Evolutionary conservation across 2,888 invertebrate species (phyloP).

Genomic region (Myathropa florea): DNA sequence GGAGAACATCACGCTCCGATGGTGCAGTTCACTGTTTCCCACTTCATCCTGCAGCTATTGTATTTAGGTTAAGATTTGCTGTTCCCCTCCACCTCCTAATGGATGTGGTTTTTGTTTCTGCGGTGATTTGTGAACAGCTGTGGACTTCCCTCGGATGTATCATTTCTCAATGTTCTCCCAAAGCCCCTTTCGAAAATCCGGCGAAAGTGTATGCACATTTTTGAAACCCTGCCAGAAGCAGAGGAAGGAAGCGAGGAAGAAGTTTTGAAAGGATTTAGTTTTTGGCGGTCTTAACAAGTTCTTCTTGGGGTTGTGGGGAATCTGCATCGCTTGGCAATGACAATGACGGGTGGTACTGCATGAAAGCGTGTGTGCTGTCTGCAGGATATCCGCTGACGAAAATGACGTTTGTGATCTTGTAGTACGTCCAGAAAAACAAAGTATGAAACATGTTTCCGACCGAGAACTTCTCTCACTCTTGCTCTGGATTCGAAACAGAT

Average conservation of each 20-base stretch:
- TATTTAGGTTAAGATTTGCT: slow-evolving; percentile 27
- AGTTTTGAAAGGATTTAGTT: slow-evolving; percentile 9
- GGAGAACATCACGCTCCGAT: not conserved
- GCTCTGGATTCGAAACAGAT: not conserved
- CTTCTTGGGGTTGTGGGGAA: not conserved
- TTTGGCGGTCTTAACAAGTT: not conserved
- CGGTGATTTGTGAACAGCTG: slow-evolving; percentile 30
- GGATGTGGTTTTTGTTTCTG: slow-evolving; percentile 48
- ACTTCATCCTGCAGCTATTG: slow-evolving; percentile 43
- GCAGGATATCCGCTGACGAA: not conserved
- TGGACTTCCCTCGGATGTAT: not conserved
- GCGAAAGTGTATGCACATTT: not conserved
- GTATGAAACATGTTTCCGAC: not conserved
- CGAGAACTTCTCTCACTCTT: not conserved
- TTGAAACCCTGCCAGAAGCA: slow-evolving; percentile 41
- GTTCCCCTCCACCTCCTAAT: slow-evolving; percentile 27
- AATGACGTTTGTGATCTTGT: not conserved
- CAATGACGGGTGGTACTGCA: not conserved
- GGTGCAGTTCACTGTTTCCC: slow-evolving; percentile 43
- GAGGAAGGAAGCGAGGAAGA: not conserved
- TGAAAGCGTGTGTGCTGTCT: not conserved
- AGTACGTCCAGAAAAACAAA: not conserved
- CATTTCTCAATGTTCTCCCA: not conserved
- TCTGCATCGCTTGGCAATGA: not conserved
- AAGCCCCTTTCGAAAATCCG: not conserved